A percentile compares a stretch with the other conserved stretches of the same genome.
Conservation (phyloP, 1,140 invertebrate genomes). For the Sminthurides bifidus region DNA sequence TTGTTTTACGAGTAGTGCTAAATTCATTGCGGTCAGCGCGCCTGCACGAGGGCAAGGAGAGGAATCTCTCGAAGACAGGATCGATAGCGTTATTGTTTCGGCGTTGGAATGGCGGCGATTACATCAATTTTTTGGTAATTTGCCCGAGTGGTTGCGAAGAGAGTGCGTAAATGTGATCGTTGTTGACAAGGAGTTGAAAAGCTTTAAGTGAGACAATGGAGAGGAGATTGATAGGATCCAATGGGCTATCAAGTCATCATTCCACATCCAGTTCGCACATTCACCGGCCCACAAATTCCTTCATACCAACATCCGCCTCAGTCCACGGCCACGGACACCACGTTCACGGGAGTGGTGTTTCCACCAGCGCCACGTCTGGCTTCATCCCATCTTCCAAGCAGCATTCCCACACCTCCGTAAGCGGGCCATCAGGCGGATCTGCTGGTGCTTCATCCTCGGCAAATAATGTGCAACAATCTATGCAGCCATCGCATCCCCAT, state of each 20-base stretch:
- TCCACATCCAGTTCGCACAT: conserved; percentile 10
- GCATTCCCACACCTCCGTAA: too few species aligned
- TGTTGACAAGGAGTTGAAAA: too few species aligned
- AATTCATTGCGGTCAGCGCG: not conserved
- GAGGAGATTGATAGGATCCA: conserved; percentile 9
- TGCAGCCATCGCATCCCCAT: not conserved
- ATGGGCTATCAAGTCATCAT: conserved; percentile 7
- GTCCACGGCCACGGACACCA: conserved; percentile 13
- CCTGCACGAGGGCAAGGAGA: not conserved
- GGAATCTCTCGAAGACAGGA: not conserved
- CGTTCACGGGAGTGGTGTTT: not conserved
- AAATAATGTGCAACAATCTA: too few species aligned
- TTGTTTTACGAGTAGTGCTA: not conserved
- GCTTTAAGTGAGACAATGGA: conserved; percentile 9
- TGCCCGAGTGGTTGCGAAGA: too few species aligned
- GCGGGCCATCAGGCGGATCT: too few species aligned
- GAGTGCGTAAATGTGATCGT: too few species aligned
- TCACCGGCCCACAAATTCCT: conserved; percentile 22
- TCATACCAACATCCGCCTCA: conserved; percentile 24
- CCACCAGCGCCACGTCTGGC: conserved; percentile 4
- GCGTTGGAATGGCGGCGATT: too few species aligned
- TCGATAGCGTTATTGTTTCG: not conserved
- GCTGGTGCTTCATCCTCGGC: too few species aligned
- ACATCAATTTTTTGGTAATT: too few species aligned
- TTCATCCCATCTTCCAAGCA: not conserved